Evolutionary conservation across 2,888 invertebrate genomes (phyloP), one percentile per base, ranked within the genome.

Genomic region (Dromius quadrimaculatus): DNA sequence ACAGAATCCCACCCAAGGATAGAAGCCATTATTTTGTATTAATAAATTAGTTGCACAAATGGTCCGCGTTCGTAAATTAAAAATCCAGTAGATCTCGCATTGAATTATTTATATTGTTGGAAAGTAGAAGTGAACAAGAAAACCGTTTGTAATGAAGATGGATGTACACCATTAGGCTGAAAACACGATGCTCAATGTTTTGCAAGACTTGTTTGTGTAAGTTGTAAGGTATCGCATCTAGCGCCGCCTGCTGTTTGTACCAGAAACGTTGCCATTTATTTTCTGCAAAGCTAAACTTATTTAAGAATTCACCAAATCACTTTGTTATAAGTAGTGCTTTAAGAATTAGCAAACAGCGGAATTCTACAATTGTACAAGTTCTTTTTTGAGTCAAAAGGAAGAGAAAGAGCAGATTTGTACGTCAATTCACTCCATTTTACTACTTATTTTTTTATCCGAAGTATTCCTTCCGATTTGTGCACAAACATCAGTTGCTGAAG

Each of bases 121-220:
- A 54, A 54, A 54, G 50, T 28, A 54, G 28, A 54, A 54, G 50
- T 28, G 50, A 54, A 54, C 47, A 47, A 47, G 11, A 54, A 28
- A n/a, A 28, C 28, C 13, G 19, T 8, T 19, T 47, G 20, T 59
- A 59, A 59, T 59, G 59, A 59, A 59, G 59, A 59, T 17, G 59
- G 59, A 59, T 59, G 59, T 20, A 36, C 36, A 59, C 36, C 59
- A 59, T 59, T 59, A 59, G 17, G 36, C 17, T 20, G 36, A 59
- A 59, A 34, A 59, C 38, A 59, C 59, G 20, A 28, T 54, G 50
- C 50, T 54, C 23, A 28, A 54, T 54, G 59, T 59, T 59, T 34
- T 59, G 59, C 38, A 36, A 59, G 59, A 20, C 23, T 59, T 59
- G 59, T 59, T 59, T 59, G 59, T 59, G 36, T 15, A 38, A 57